These are phyloP conservation scores for Australoheros facetus DNA, from an alignment of 2,797 vertebrate genomes.

Conservation along the genomic window DNA sequence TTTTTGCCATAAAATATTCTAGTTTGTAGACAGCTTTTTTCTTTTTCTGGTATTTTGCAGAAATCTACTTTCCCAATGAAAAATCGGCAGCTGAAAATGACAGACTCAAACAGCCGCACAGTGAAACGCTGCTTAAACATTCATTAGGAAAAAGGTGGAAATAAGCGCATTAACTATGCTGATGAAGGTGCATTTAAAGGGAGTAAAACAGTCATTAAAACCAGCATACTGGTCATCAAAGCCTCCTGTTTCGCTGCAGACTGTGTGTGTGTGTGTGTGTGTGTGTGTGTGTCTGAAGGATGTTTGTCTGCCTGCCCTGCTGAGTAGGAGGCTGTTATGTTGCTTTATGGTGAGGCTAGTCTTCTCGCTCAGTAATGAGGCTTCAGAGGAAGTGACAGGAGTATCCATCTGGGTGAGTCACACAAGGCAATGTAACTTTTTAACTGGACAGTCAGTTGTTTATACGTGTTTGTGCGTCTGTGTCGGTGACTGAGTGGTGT, in stretches of 20 bases:
- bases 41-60: background rate
- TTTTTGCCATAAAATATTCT: background rate
- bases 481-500: background rate
- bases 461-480: background rate
- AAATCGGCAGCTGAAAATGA: background rate
- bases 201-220: background rate
- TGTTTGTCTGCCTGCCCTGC: constrained; percentile 60
- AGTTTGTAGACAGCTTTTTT: background rate
- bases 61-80: background rate
- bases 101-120: background rate
- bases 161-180: background rate
- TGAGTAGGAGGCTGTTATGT: constrained; percentile 45
- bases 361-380: constrained; percentile 61
- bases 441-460: background rate
- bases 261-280: background rate
- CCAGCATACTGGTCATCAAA: background rate
- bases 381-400: constrained; percentile 41
- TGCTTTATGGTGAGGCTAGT: constrained; percentile 62
- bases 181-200: background rate
- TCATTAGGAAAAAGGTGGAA: background rate
- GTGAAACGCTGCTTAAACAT: background rate
- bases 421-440: constrained; percentile 16
- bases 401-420: constrained; percentile 58
- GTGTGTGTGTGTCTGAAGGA: constrained; percentile 40
- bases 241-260: background rate